Conservation (phyloP, 1,140 invertebrate species). For the Wasmannia auropunctata region DNA sequence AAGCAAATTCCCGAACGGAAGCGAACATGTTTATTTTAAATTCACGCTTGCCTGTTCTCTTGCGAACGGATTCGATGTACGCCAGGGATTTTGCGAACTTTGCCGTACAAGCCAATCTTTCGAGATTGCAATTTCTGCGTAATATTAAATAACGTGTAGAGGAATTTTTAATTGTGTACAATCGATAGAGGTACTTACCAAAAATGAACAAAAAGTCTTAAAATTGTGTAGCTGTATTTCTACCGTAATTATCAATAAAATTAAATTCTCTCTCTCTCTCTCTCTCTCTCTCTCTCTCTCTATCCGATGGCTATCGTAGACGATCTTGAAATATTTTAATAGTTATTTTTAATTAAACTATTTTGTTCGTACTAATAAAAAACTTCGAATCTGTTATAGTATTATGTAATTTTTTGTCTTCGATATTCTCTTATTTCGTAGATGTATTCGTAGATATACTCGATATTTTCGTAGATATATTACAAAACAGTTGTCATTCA, state of each 20-base stretch:
- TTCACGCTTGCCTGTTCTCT: conserved; percentile 39
- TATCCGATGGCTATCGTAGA: no score
- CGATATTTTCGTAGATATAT: not conserved
- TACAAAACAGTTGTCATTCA: not conserved
- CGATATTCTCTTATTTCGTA: no score
- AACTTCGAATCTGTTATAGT: not conserved
- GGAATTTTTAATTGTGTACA: not conserved
- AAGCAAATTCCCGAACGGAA: conserved; percentile 44
- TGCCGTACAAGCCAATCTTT: not conserved
- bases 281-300: no score
- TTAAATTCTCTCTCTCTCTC: no score
- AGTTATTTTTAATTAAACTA: no score
- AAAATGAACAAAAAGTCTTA: not conserved
- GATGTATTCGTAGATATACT: no score
- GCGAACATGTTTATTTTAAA: conserved; percentile 49
- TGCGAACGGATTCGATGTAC: conserved; percentile 13
- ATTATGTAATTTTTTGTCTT: not conserved
- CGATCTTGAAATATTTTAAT: no score
- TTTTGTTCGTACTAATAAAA: not conserved
- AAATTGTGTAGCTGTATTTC: not conserved
- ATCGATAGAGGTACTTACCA: not conserved
- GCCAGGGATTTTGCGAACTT: conserved; percentile 1
- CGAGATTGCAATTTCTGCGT: not conserved
- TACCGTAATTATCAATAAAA: not conserved
- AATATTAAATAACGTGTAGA: not conserved